These are phyloP conservation scores for Momotus momota DNA, from an alignment of 2,797 vertebrate species.

Conservation along the genomic window DNA sequence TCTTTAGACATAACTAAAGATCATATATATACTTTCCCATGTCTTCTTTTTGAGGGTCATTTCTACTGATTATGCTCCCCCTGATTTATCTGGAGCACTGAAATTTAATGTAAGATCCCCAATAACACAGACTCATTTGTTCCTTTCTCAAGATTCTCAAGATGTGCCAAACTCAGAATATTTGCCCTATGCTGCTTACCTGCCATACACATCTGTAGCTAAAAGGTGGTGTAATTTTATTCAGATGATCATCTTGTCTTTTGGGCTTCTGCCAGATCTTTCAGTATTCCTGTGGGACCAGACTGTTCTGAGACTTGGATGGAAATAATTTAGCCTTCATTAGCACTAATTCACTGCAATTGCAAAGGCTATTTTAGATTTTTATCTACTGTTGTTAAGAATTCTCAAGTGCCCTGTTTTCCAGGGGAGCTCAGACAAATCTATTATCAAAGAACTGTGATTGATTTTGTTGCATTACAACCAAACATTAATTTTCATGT, in stretches of 20 bases:
- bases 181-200: neutral
- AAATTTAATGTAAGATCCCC: neutral
- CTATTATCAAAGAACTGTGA: conserved; percentile 19
- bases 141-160: neutral
- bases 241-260: neutral
- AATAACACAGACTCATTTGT: accelerated
- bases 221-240: neutral
- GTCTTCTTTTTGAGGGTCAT: neutral
- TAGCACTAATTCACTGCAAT: neutral
- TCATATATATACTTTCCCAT: neutral
- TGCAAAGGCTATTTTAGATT: neutral
- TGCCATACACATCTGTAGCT: neutral
- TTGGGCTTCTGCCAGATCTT: neutral
- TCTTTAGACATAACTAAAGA: neutral
- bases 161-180: neutral
- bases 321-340: neutral
- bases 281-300: neutral
- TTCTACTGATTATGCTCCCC: neutral
- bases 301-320: neutral
- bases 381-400: neutral
- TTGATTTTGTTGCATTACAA: conserved; percentile 16
- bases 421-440: neutral
- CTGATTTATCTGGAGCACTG: neutral
- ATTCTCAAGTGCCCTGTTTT: neutral
- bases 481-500: conserved; percentile 23